Percentiles rank a stretch among this genome's conserved stretches.
Conservation (phyloP, 2,113 vertebrate genomes). For the Tupaia chinensis region DNA sequence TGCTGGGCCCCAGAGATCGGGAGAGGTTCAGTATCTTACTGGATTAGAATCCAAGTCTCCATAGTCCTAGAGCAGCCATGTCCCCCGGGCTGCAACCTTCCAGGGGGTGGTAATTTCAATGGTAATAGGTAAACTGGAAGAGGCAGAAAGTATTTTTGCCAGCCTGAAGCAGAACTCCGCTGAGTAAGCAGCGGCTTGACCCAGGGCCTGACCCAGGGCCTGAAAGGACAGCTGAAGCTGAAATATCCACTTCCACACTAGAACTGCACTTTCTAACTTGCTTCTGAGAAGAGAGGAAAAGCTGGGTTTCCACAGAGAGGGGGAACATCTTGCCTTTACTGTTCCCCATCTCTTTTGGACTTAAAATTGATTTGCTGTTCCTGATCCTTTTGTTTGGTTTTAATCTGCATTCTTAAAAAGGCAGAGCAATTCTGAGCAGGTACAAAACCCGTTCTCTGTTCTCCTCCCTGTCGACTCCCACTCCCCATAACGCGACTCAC, state of each 20-base stretch:
- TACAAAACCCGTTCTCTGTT: not conserved
- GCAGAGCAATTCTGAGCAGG: not conserved
- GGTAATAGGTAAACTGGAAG: not conserved
- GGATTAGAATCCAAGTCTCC: not conserved
- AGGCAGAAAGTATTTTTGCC: not conserved
- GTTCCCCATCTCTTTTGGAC: not conserved
- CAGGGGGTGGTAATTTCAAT: not conserved
- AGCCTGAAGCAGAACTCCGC: not conserved
- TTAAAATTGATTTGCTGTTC: not conserved
- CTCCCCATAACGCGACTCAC: not conserved
- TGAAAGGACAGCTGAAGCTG: not conserved
- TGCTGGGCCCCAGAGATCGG: not conserved
- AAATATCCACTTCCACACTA: not conserved
- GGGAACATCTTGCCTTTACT: not conserved
- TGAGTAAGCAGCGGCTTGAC: not conserved
- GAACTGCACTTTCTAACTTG: not conserved
- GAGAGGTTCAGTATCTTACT: not conserved
- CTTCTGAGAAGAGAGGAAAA: conserved; percentile 1
- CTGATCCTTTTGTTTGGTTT: not conserved
- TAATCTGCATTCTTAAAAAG: not conserved
- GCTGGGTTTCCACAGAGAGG: not conserved
- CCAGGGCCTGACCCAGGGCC: not conserved
- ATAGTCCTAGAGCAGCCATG: not conserved
- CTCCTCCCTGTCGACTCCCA: not conserved
- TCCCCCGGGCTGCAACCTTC: not conserved